A percentile compares a stretch with the other conserved stretches of the same genome.
Conservation (phyloP, 1,140 invertebrate genomes). For the Reticulitermes speratus region DNA sequence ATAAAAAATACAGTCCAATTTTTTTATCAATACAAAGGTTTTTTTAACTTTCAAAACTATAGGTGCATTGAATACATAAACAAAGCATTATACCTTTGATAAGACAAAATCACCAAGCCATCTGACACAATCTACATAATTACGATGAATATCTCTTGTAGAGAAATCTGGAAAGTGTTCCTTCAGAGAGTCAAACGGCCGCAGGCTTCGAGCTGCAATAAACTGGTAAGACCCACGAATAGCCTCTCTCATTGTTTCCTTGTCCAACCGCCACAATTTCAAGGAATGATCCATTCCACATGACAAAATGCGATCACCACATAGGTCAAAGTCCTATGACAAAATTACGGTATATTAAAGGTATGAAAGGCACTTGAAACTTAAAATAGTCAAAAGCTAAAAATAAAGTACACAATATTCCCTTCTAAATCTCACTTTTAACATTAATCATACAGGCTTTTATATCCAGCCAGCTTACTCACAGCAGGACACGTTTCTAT, state of each 20-base stretch:
- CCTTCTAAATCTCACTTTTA: too few relatives aligned
- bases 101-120: conserved; percentile 96
- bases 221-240: conserved; percentile 85
- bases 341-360: not conserved
- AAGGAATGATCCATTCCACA: conserved; percentile 98
- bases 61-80: not conserved
- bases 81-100: conserved; percentile 71
- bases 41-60: conserved; percentile 18
- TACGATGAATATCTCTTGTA: conserved; percentile 94
- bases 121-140: conserved; percentile 97
- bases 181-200: conserved; percentile 86
- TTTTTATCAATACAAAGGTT: not conserved
- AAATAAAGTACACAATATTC: too few relatives aligned
- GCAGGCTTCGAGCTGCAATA: conserved; percentile 67
- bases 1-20: conserved; percentile 27
- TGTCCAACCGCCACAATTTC: conserved; percentile 89
- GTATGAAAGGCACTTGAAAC: not conserved
- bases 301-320: conserved; percentile 86
- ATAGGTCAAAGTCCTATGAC: conserved; percentile 80
- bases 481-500: too few relatives aligned
- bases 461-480: too few relatives aligned
- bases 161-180: conserved; percentile 97
- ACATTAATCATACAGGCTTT: too few relatives aligned
- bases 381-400: conserved; percentile 25
- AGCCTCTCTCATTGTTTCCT: conserved; percentile 78